Evolutionary conservation across 1,140 invertebrate genomes (phyloP), one percentile per base, ranked within the genome.

Genomic region (Drosophila ambigua): DNA sequence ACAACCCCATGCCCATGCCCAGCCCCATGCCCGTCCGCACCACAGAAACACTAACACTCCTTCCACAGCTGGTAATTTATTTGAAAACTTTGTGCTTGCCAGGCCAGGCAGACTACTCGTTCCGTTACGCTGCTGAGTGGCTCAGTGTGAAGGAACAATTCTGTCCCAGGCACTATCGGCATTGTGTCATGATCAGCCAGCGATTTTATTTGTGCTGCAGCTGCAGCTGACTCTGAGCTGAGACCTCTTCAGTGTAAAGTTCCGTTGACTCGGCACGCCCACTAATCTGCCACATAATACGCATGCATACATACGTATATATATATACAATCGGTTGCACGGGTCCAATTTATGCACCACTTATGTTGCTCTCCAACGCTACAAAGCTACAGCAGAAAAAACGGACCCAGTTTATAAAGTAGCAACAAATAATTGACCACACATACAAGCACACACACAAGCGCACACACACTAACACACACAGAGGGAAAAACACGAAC

Each of bases 351-450:
- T 72, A 52, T 62, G 39, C 49, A 28, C 39, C 46, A 68, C 35
- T 39, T 39, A 39, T 39, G 39, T 48, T 71, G 44, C 24, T 15
- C 24, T 13, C 41, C 6, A 6, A 15, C 8, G 15, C 45, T 20
- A 24, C 7, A 58, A 58, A 58, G 44, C 45, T 54, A 46, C 57
- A 62, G 49, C 57, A 49, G 41, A 72, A 55, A 9, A 49, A 46
- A 72, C 41, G 51, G 43, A 48, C 43, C 26, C 61, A 74, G 81
- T 85, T 84, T 85, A 84, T 84, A 85, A 80, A 84, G 77, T 85
- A 84, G 72, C 80, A 85, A 69, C 80, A 85, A 85, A 84, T 84
- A 85, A 84, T 77, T 84, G 81, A 84, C 81, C 77, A 28, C 51
- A 53, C 61, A 9, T 66, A 9, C 54, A 64, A 53, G 48, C 41